A percentile compares a stretch with the other conserved stretches of the same genome.
phyloP scores from a whole-genome alignment of 1,140 invertebrate genomes.

The Eurytemora carolleeae region DNA sequence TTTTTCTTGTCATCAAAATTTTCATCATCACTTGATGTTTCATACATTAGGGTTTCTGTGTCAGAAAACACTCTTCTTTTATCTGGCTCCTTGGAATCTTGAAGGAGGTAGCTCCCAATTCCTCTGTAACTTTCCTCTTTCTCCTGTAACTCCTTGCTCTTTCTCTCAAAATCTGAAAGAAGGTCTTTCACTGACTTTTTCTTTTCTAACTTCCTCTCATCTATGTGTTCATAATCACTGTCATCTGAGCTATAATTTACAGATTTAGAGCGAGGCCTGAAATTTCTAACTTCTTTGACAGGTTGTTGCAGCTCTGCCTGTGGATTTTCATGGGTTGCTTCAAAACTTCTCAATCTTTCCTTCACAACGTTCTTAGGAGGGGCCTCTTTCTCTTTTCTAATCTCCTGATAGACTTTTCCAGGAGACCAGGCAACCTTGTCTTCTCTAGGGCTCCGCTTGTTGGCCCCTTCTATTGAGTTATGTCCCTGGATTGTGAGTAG shows the following conservation, averaged over 20 bases:
- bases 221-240: not conserved
- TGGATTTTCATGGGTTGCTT: conserved; percentile 21
- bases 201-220: conserved; percentile 3
- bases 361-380: conserved; percentile 31
- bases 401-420: not conserved
- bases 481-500: not conserved
- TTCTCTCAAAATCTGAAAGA: conserved; percentile 32
- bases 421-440: conserved; percentile 1
- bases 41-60: conserved; percentile 31
- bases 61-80: conserved; percentile 31
- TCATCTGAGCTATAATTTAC: not conserved
- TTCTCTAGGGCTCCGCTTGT: not conserved
- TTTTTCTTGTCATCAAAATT: conserved; percentile 10
- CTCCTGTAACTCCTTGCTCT: conserved; percentile 25
- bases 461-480: not conserved
- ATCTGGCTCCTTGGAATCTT: conserved; percentile 21
- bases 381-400: conserved; percentile 20
- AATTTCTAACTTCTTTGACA: not conserved
- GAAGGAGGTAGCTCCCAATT: conserved; percentile 5
- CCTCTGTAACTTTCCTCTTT: conserved; percentile 18
- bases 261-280: not conserved
- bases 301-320: conserved; percentile 20
- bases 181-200: conserved; percentile 32
- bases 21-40: conserved; percentile 27
- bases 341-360: conserved; percentile 32